Conservation (phyloP, 2,888 invertebrate species). For the Luffia ferchaultella region DNA sequence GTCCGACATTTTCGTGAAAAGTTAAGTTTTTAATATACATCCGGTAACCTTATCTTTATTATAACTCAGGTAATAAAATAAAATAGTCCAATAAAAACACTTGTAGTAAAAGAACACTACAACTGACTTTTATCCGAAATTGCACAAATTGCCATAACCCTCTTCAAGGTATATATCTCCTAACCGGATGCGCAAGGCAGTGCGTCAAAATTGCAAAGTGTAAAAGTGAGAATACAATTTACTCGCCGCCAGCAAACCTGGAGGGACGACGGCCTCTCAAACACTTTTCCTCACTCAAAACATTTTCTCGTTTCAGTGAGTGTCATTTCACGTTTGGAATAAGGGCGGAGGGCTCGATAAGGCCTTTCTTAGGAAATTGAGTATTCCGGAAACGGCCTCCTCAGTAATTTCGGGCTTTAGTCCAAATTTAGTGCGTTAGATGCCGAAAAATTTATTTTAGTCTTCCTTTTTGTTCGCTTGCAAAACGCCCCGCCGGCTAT, state of each 20-base stretch:
- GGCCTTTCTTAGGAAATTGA: constrained; percentile 44
- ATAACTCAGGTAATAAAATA: too few species aligned
- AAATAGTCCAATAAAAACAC: too few species aligned
- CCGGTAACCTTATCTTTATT: too few species aligned
- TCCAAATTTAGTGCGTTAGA: constrained; percentile 50
- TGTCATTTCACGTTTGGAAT: constrained; percentile 41
- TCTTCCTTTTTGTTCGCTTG: constrained; percentile 8
- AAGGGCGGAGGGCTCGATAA: constrained; percentile 26
- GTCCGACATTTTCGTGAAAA: too few species aligned
- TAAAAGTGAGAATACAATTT: constrained; percentile 9
- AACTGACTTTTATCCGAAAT: too few species aligned
- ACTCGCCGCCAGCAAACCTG: constrained; percentile 4
- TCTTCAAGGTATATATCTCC: too few species aligned
- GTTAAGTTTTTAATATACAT: too few species aligned
- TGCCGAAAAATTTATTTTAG: constrained; percentile 46
- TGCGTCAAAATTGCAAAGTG: constrained; percentile 12
- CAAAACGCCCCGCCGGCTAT: constrained; percentile 14
- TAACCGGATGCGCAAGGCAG: too few species aligned
- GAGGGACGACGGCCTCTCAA: constrained; percentile 11
- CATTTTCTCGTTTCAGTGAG: constrained; percentile 21
- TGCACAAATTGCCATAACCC: too few species aligned
- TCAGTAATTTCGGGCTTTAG: constrained; percentile 44
- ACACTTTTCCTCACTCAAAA: constrained; percentile 9
- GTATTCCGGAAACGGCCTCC: constrained; percentile 45
- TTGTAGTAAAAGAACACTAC: too few species aligned